These are phyloP conservation scores for Diogma glabrata DNA, from an alignment of 2,888 invertebrate genomes.

Conservation along the genomic window DNA sequence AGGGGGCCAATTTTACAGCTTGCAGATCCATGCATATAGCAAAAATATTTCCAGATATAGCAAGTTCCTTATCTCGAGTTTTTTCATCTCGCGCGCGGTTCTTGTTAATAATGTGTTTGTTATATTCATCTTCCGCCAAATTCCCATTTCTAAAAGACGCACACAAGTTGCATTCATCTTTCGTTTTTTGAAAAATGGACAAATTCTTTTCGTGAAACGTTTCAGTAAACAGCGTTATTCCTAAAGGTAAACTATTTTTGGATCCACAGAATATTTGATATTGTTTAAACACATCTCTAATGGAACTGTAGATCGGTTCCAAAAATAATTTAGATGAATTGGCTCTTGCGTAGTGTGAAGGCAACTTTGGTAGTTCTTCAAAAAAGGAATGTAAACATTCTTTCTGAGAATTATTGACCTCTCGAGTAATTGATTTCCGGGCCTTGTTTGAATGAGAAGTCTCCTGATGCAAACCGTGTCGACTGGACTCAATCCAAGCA, in stretches of 20 bases:
- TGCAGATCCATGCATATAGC: background rate
- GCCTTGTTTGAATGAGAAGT: background rate
- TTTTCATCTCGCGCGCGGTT: background rate
- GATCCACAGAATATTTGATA: background rate
- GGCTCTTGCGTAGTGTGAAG: too few relatives aligned
- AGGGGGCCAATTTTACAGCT: background rate
- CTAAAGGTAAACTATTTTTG: background rate
- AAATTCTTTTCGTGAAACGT: background rate
- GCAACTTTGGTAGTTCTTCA: background rate
- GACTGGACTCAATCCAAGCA: background rate
- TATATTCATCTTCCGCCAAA: background rate
- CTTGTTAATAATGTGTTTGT: background rate
- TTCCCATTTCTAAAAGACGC: slow-evolving; percentile 2
- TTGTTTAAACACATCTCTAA: background rate
- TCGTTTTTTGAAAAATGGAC: background rate
- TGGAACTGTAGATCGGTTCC: background rate
- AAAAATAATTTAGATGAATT: too few relatives aligned
- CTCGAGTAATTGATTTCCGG: background rate
- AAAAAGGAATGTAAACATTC: background rate
- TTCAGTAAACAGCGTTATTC: background rate
- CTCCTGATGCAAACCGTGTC: background rate
- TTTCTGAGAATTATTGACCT: background rate
- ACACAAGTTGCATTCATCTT: background rate
- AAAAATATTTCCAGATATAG: background rate
- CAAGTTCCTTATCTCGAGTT: background rate